These are phyloP conservation scores for Julus scanicus DNA, from an alignment of 2,888 invertebrate genomes.

Conservation along the genomic window DNA sequence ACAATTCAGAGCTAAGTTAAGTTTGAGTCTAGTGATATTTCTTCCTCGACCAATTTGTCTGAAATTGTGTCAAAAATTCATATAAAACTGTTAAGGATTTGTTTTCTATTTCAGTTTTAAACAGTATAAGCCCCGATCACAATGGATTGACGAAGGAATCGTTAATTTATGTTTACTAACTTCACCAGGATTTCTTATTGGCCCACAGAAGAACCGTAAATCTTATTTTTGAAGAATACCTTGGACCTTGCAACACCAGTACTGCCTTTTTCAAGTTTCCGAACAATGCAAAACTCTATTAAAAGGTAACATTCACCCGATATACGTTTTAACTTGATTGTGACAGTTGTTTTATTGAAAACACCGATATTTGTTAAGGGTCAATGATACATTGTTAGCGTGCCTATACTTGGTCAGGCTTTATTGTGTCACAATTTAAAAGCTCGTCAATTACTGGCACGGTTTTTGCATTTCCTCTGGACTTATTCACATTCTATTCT, in stretches of 20 bases:
- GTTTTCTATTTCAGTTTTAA: background rate
- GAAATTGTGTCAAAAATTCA: background rate
- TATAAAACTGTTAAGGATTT: background rate
- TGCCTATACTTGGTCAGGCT: too few species aligned
- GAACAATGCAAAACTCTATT: background rate
- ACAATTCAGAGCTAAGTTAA: too few species aligned
- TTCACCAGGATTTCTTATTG: background rate
- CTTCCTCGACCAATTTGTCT: background rate
- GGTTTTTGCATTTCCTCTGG: background rate
- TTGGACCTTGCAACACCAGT: conserved; percentile 19
- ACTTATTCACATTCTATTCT: background rate
- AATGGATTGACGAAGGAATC: background rate
- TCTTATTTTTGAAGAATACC: conserved; percentile 1
- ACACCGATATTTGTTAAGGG: background rate
- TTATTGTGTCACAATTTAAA: too few species aligned
- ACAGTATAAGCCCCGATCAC: background rate
- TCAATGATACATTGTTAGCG: background rate
- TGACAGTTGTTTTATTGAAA: background rate
- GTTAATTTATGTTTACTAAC: background rate
- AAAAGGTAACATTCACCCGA: background rate
- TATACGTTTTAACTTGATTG: background rate
- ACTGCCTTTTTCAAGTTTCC: background rate
- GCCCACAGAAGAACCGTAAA: background rate
- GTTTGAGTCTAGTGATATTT: too few species aligned
- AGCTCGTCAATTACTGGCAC: background rate